Evolutionary conservation across 2,888 invertebrate species (phyloP).

Genomic region (Omphaloscelis lunosa): DNA sequence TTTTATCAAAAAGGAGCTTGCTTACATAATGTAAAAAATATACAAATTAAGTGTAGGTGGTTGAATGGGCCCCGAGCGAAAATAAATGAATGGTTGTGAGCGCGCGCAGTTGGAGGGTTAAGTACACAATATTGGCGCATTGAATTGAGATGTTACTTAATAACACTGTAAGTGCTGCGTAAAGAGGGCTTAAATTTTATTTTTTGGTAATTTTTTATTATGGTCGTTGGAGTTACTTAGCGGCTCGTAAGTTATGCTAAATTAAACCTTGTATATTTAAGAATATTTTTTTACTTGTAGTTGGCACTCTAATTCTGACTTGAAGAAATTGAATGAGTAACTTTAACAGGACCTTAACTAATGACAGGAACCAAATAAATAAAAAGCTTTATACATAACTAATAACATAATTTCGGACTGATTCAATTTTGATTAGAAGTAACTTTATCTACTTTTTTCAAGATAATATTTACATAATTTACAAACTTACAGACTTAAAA

Average conservation of each 20-base stretch:
- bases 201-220: constrained; percentile 48
- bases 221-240: constrained; percentile 48
- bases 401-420: too few species aligned
- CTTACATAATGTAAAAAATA: constrained; percentile 85
- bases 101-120: constrained; percentile 74
- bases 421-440: too few species aligned
- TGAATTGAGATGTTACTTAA: constrained; percentile 81
- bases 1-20: constrained; percentile 85
- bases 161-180: constrained; percentile 64
- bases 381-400: too few species aligned
- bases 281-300: not conserved
- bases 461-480: too few species aligned
- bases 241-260: constrained; percentile 26
- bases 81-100: constrained; percentile 78
- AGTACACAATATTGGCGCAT: constrained; percentile 75
- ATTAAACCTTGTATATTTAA: constrained; percentile 11
- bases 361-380: too few species aligned
- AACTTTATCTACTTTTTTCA: too few species aligned
- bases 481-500: too few species aligned
- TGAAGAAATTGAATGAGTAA: too few species aligned
- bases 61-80: constrained; percentile 80
- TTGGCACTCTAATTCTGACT: too few species aligned
- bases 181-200: constrained; percentile 55
- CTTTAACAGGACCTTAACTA: too few species aligned
- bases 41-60: constrained; percentile 88